Evolutionary conservation across 1,140 invertebrate species (phyloP).

Genomic region (Heliothis subflexa): DNA sequence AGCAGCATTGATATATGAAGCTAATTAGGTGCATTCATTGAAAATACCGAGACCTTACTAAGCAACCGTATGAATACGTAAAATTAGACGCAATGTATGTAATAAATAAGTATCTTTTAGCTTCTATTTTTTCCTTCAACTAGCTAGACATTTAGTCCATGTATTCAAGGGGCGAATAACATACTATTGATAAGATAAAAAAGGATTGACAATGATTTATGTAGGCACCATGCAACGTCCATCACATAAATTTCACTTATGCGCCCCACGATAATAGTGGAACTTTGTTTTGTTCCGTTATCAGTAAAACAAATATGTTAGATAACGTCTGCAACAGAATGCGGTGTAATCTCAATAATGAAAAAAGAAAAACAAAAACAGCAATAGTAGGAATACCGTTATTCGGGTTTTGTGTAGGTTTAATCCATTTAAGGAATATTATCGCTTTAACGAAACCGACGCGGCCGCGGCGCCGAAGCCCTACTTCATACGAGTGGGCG

Average conservation of each 20-base stretch:
- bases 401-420: constrained; percentile 45
- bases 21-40: background rate
- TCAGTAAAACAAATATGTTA: constrained; percentile 1
- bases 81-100: background rate
- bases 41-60: background rate
- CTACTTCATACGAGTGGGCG: constrained; percentile 46
- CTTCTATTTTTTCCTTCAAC: background rate
- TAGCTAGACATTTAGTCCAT: background rate
- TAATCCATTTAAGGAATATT: constrained; percentile 78
- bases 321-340: background rate
- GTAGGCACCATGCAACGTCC: background rate
- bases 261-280: constrained; percentile 4
- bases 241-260: constrained; percentile 12
- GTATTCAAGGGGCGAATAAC: background rate
- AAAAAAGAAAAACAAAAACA: constrained; percentile 34
- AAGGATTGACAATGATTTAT: constrained; percentile 37
- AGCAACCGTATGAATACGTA: background rate
- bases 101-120: background rate
- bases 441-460: constrained; percentile 68
- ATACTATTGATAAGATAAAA: constrained; percentile 37
- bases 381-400: constrained; percentile 24
- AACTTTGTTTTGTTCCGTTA: background rate
- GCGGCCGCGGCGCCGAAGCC: constrained; percentile 63
- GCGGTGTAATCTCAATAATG: constrained; percentile 1
- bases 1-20: background rate